Evolutionary conservation across 1,140 invertebrate species (phyloP).

Genomic region (Agraylea sexmaculata): DNA sequence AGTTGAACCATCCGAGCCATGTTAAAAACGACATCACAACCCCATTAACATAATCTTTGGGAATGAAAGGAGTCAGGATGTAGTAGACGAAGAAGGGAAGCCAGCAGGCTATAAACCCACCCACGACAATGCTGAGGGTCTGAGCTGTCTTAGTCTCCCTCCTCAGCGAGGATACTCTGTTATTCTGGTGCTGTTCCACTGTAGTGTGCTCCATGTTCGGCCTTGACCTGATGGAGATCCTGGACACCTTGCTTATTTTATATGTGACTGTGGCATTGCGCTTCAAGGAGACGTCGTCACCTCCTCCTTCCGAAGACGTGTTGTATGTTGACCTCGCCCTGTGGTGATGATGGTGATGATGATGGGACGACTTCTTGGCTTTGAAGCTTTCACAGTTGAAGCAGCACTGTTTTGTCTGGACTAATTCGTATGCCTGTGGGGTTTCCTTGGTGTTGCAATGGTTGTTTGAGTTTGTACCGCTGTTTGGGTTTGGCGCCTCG

Average conservation of each 20-base stretch:
- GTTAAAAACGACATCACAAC: slow-evolving; percentile 69
- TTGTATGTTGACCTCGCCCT: slow-evolving; percentile 1
- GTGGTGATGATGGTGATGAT: slow-evolving; percentile 8
- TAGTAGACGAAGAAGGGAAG: slow-evolving; percentile 82
- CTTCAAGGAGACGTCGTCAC: slow-evolving; percentile 10
- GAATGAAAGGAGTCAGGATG: slow-evolving; percentile 61
- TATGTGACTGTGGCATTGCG: slow-evolving; percentile 18
- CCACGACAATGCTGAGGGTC: slow-evolving; percentile 82
- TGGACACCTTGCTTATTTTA: slow-evolving; percentile 18
- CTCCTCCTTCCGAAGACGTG: slow-evolving; percentile 10
- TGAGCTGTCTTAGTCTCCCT: slow-evolving; percentile 80
- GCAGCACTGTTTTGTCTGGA: slow-evolving; percentile 15
- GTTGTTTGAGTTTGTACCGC: background rate
- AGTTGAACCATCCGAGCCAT: slow-evolving; percentile 90
- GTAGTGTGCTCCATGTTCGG: slow-evolving; percentile 26
- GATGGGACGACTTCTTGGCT: slow-evolving; percentile 8
- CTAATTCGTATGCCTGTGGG: slow-evolving; percentile 12
- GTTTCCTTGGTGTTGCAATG: slow-evolving; percentile 9
- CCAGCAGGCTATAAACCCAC: slow-evolving; percentile 86
- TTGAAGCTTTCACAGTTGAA: slow-evolving; percentile 17
- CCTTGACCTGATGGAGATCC: slow-evolving; percentile 16
- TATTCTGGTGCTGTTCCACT: slow-evolving; percentile 34
- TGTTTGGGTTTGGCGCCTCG: background rate
- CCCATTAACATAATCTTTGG: slow-evolving; percentile 40
- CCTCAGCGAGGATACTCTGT: slow-evolving; percentile 50